A percentile compares a stretch with the other conserved stretches of the same genome.
Evolutionary conservation across 1,140 invertebrate species (phyloP).

Genomic region (Drosophila insularis): DNA sequence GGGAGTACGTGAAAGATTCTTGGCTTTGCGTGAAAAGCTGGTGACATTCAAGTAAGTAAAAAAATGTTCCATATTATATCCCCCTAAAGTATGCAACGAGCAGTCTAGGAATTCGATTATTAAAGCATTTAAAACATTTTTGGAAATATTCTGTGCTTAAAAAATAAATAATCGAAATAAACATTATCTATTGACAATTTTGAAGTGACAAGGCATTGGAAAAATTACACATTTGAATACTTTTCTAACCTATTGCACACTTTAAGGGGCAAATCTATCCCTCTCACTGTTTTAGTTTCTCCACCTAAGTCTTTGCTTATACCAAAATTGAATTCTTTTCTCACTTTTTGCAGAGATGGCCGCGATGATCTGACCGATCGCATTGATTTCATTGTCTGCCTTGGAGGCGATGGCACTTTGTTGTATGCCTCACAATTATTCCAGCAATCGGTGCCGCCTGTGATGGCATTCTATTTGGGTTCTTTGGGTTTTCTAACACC

Average conservation of each 20-base stretch:
- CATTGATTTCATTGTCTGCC: conserved; percentile 97
- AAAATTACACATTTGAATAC: too few relatives aligned
- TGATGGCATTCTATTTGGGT: conserved; percentile 98
- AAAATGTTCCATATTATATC: too few relatives aligned
- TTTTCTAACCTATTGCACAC: too few relatives aligned
- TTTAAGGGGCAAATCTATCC: too few relatives aligned
- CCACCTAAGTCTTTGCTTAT: not conserved
- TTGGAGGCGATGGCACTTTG: conserved; percentile 98
- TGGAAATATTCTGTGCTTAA: too few relatives aligned
- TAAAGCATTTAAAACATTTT: too few relatives aligned
- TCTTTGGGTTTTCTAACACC: conserved; percentile 97
- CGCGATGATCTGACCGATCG: conserved; percentile 95
- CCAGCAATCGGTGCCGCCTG: conserved; percentile 97
- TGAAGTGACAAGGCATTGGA: too few relatives aligned
- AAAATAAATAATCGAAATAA: too few relatives aligned
- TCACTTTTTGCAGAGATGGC: conserved; percentile 86
- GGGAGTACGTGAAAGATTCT: conserved; percentile 85
- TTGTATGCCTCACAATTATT: conserved; percentile 97
- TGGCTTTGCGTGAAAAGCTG: conserved; percentile 89
- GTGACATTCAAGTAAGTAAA: conserved; percentile 89
- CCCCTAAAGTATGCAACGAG: too few relatives aligned
- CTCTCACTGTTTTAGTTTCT: too few relatives aligned
- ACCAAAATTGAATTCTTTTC: not conserved
- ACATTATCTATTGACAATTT: too few relatives aligned
- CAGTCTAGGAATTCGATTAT: too few relatives aligned